Evolutionary conservation across 2,113 vertebrate genomes (phyloP).

Genomic region (Psittacula cyanocephala): DNA sequence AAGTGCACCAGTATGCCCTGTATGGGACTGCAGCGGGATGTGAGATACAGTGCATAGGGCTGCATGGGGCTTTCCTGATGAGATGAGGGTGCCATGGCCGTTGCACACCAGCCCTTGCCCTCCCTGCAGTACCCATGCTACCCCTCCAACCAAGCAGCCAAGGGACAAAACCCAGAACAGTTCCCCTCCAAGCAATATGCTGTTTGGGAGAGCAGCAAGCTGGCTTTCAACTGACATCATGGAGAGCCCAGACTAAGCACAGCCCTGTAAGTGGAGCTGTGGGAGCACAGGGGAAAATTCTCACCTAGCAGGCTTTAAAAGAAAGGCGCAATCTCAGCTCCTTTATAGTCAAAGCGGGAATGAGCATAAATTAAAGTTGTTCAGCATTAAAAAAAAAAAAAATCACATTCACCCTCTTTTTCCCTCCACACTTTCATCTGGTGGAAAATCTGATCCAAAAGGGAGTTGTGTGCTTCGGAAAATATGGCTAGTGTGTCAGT

Average conservation of each 20-base stretch:
- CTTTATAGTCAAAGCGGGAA: not conserved
- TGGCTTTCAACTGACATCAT: not conserved
- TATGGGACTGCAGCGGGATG: not conserved
- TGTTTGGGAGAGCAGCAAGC: not conserved
- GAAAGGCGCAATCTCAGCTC: not conserved
- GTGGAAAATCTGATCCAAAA: conserved; percentile 63
- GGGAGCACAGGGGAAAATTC: not conserved
- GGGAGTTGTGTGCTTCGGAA: not conserved
- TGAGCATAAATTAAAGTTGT: not conserved
- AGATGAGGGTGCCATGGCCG: not conserved
- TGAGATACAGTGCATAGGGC: not conserved
- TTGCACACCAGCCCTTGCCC: not conserved
- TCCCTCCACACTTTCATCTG: not conserved
- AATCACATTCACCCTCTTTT: not conserved
- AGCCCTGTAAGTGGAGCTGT: not conserved
- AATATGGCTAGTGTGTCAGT: conserved; percentile 19
- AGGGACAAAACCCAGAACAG: not conserved
- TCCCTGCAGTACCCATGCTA: not conserved
- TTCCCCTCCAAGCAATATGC: not conserved
- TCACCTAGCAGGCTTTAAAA: not conserved
- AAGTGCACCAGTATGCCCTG: not conserved
- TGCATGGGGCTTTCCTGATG: fast-evolving
- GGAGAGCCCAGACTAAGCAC: fast-evolving
- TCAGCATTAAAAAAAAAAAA: not conserved
- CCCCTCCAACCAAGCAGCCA: not conserved